Conservation (phyloP, 2,113 vertebrate species). For the Phyllopteryx taeniolatus region DNA sequence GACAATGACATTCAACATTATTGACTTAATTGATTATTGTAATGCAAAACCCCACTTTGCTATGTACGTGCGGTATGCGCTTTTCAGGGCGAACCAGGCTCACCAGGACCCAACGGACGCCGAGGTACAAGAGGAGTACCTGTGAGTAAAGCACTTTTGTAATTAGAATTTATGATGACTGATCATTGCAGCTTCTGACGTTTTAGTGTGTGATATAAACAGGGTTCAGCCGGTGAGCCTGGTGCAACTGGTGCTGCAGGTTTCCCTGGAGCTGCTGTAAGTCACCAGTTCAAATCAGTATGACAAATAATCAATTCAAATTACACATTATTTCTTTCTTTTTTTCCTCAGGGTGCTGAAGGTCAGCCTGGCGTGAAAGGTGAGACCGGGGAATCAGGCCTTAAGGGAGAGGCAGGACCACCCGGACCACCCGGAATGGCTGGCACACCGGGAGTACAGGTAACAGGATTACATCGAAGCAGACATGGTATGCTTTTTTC, state of each 20-base stretch:
- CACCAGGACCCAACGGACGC: constrained; percentile 85
- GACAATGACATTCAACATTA: neutral
- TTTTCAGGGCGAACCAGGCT: constrained; percentile 90
- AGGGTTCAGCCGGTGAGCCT: constrained; percentile 90
- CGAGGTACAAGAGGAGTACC: constrained; percentile 87
- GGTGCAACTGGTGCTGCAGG: constrained; percentile 89
- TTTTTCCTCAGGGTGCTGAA: constrained; percentile 80
- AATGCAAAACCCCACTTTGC: neutral
- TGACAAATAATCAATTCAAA: neutral
- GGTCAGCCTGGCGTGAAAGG: constrained; percentile 96
- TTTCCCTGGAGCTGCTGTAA: constrained; percentile 89
- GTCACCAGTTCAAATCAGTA: constrained; percentile 29
- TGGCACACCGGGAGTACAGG: constrained; percentile 85
- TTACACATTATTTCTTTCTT: neutral
- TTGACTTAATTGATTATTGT: neutral
- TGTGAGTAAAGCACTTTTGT: constrained; percentile 74
- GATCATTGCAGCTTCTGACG: neutral
- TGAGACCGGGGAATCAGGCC: constrained; percentile 87
- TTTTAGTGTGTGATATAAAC: constrained; percentile 13
- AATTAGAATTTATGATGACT: neutral
- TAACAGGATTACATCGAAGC: neutral
- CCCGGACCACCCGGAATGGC: constrained; percentile 88
- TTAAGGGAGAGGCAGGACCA: constrained; percentile 89
- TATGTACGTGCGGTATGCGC: constrained; percentile 17
- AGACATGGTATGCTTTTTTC: neutral